These are phyloP conservation scores for Vespertilio murinus DNA, from an alignment of 2,797 vertebrate genomes.

Conservation along the genomic window DNA sequence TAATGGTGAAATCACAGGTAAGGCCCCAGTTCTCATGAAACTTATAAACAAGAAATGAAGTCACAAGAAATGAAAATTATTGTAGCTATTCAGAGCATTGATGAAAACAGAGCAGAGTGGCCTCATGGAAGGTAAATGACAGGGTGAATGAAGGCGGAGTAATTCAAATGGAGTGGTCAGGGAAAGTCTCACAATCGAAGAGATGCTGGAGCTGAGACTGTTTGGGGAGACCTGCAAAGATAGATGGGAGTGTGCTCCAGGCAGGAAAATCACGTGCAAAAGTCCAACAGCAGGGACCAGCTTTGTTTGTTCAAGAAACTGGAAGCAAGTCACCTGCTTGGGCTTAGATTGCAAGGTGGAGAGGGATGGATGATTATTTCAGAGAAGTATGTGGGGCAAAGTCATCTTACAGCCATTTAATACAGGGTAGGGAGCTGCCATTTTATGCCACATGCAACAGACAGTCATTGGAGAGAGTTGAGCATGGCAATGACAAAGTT, in stretches of 20 bases:
- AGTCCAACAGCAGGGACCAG: background rate
- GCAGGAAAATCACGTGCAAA: background rate
- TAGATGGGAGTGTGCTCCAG: background rate
- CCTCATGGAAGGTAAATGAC: too few species aligned
- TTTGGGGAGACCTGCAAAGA: background rate
- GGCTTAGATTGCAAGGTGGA: background rate
- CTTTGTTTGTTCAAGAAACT: background rate
- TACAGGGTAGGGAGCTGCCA: background rate
- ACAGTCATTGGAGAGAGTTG: background rate
- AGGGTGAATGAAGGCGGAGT: background rate
- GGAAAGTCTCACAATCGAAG: background rate
- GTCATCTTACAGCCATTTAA: background rate
- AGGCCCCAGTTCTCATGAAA: background rate
- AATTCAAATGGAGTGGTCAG: background rate
- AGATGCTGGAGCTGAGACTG: background rate
- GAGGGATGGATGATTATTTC: background rate
- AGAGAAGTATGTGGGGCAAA: background rate
- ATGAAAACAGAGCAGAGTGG: background rate
- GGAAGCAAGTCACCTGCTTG: background rate
- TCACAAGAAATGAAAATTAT: background rate
- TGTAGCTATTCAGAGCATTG: background rate
- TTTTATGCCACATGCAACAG: background rate
- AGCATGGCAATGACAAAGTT: background rate
- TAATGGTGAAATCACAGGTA: background rate
- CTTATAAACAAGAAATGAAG: background rate